Base-by-base conservation (phyloP, 2,888 invertebrate genomes). In the Apotomis capreana region DNA sequence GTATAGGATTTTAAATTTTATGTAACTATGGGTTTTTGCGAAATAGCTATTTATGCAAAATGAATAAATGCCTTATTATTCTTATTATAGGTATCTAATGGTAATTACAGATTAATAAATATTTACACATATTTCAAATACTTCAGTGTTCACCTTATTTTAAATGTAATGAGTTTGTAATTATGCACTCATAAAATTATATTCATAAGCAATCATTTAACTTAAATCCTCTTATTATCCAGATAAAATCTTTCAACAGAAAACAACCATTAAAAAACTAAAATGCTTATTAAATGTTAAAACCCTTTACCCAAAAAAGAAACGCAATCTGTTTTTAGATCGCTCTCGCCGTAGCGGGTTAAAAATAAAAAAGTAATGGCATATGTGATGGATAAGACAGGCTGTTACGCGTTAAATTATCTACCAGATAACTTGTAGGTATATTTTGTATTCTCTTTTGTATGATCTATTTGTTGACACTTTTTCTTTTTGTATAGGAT, bases 281-380 rank as follows among this genome's bases (percentile, higher is more conserved):
- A 54, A 40, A 26, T 15, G 3, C 40, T 54, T 26, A 60, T 60
- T 60, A 59, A 60, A 52, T 60, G 8, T 40, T 51, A 54, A 68
- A 60, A 69, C 70, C 70, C 60, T 60, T 60, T 49, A 3, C 36
- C 10, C 12, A 26, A 64, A 12, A 44, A 59, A 67, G 13, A 46
- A 49, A 55, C 13, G 12, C 26, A 59, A 79, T 79, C 76, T 81
- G 77, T 80, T 81, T 79, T 79, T 79, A 78, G 77, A 80, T 73
- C 76, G 74, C 76, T 74, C 73, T 74, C 37, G 51, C 40, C 57
- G 64, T 36, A 77, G 69, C 70, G 74, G 77, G 80, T 82, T 84
- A 80, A 85, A 85, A 87, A 84, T 83, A 84, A 82, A 83, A 83
- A 85, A 82, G 76, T 78, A 83, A 84, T 83, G 78, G 80, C 52